phyloP scores from a whole-genome alignment of 2,797 vertebrate species.

The Acridotheres tristis region DNA sequence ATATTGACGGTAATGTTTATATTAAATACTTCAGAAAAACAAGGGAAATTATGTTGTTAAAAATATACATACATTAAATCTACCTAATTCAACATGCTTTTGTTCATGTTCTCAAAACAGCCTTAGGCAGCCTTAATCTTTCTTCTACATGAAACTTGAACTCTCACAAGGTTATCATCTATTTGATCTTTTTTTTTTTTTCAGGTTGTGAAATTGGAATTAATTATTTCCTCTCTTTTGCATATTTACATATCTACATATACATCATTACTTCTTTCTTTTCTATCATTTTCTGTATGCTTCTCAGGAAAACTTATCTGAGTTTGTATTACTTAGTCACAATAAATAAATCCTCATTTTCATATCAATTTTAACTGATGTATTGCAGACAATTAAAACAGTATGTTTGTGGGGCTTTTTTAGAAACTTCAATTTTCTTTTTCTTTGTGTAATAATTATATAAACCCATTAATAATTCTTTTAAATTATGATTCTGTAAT shows the following conservation, averaged over 20 bases:
- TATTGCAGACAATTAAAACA: not conserved
- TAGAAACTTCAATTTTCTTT: not conserved
- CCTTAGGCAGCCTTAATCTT: not conserved
- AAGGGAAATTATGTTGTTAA: not conserved
- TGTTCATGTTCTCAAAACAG: not conserved
- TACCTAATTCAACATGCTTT: not conserved
- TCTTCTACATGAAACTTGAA: not conserved
- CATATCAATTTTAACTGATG: not conserved
- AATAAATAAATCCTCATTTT: not conserved
- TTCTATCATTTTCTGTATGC: not conserved
- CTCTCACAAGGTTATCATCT: not conserved
- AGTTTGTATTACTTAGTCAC: not conserved
- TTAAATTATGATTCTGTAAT: not conserved
- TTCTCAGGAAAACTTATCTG: not conserved
- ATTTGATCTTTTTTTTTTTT: not conserved
- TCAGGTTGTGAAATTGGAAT: not conserved
- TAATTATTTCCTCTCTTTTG: not conserved
- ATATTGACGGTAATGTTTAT: not conserved
- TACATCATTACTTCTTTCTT: not conserved
- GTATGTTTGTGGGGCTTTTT: not conserved
- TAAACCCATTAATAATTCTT: not conserved
- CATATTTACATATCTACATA: not conserved
- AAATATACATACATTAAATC: not conserved
- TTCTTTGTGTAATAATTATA: not conserved
- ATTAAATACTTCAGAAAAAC: not conserved